Evolutionary conservation across 2,113 vertebrate genomes (phyloP), one percentile per base, ranked within the genome.

Genomic region (Notechis scutatus): DNA sequence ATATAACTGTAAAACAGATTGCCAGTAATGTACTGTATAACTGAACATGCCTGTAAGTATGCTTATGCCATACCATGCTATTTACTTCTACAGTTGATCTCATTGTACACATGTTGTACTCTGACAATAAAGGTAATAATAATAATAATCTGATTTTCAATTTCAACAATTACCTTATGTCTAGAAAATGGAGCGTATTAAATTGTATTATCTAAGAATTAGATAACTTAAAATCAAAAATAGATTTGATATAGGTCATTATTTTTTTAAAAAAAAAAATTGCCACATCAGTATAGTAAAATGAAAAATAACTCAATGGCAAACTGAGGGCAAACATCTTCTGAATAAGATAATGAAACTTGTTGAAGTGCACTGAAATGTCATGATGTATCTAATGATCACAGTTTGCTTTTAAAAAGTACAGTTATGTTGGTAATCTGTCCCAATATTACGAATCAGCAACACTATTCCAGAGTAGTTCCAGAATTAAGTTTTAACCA

Each of bases 1-100:
- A 92, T 95, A 96, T n/a, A 93, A 93, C 91, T 96, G 95, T 92
- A 93, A 95, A 96, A 95, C 94, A 97, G 94, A 96, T 93, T 93
- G 96, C 94, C 92, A 97, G 96, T 96, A 95, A 97, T 97, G 94
- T 42, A 42, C 42, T 42, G 42, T 94, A 23, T 18, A 1, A 69
- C 61, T 29, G 64, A 15, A 0, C 91, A 93, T 93, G 92, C 92
- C 96, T 89, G 94, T 64, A 94, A 95, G 52, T 54, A 92, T 69
- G 50, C 15, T 4, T 86, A 93, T 92, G 91, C 93, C 74, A 92
- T 85, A 59, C 94, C 61, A 94, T 55, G 21, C 5, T 55, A 42
- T 94, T 95, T 26, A 23, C 64, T 2, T 39, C 90, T 74, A 57
- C 4, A 90, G 87, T 47, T 95, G 96, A 96, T 95, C 47, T 47